These are phyloP conservation scores for Psephotus haematonotus DNA, from an alignment of 2,113 vertebrate species.

Conservation along the genomic window DNA sequence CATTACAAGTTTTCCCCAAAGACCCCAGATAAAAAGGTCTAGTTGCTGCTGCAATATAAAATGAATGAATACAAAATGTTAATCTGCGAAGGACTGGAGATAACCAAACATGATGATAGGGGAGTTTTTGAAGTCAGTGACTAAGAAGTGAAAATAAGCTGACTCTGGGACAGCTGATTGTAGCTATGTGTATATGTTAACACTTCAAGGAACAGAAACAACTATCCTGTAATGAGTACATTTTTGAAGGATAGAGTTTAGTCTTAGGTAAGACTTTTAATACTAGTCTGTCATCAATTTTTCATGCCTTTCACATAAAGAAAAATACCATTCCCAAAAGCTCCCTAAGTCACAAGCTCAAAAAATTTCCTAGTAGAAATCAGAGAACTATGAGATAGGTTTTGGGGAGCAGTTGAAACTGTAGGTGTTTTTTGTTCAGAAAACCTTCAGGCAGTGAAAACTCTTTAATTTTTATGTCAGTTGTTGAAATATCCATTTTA, in stretches of 20 bases:
- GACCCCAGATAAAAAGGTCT: background rate
- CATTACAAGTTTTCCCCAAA: background rate
- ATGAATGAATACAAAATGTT: background rate
- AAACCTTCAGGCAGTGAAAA: background rate
- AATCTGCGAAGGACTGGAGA: background rate
- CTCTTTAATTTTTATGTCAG: background rate
- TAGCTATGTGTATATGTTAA: background rate
- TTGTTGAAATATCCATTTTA: background rate
- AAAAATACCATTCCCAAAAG: background rate
- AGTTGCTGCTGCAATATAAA: background rate
- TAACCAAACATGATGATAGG: background rate
- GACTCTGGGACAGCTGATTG: background rate
- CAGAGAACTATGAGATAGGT: background rate
- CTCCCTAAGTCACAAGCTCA: background rate
- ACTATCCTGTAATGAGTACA: background rate
- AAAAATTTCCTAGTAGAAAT: background rate
- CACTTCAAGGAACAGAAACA: background rate
- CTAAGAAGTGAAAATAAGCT: background rate
- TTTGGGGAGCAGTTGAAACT: background rate
- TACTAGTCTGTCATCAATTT: background rate
- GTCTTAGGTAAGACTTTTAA: background rate
- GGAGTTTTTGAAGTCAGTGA: background rate
- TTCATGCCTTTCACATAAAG: background rate
- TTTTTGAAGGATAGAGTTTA: background rate
- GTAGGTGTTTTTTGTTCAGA: background rate